Evolutionary conservation across 2,797 vertebrate species (phyloP), one percentile per base, ranked within the genome.

Genomic region (Zenarchopterus dispar): DNA sequence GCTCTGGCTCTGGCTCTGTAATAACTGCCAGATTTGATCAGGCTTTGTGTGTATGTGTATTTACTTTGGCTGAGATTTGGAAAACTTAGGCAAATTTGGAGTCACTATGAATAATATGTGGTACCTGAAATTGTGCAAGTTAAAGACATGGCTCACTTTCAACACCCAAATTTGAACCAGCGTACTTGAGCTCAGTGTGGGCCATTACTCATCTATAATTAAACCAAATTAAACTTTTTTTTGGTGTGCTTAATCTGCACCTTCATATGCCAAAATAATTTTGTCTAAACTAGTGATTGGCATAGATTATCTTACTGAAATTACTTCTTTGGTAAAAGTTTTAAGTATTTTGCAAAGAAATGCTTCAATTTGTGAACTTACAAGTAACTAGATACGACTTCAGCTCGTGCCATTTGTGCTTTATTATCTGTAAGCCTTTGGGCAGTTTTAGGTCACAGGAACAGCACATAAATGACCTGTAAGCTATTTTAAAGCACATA

Each of bases 401-500:
- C 45, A 43, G 22, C 62, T 51, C 22, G 22, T 13, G 54, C 2
- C 0, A 18, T 51, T 56, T 18, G 21, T 21, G 16, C 57, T 43
- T 54, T 54, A 44, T 21, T 24, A 44, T 59, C 54, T 65, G 46
- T 44, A 8, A 67, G 51, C 56, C 50, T 63, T 24, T 68, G 26
- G 48, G 51, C 42, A 45, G 62, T 73, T 86, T 68, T 70, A 73
- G 83, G 77, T 84, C 77, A 77, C 60, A 79, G 59, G 57, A 56
- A 80, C 77, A 77, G 75, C 80, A 84, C 79, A 62, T 77, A 74
- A 79, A 69, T 82, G 84, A 89, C 78, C 80, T 84, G 78, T 71
- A 75, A 55, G 78, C 87, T 89, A 90, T 88, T 88, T 86, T 86
- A 86, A 88, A 89, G 75, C 44, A 2, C 68, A 78, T 84, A 86